Evolutionary conservation across 2,888 invertebrate species (phyloP).

Genomic region (Cheilosia soror): DNA sequence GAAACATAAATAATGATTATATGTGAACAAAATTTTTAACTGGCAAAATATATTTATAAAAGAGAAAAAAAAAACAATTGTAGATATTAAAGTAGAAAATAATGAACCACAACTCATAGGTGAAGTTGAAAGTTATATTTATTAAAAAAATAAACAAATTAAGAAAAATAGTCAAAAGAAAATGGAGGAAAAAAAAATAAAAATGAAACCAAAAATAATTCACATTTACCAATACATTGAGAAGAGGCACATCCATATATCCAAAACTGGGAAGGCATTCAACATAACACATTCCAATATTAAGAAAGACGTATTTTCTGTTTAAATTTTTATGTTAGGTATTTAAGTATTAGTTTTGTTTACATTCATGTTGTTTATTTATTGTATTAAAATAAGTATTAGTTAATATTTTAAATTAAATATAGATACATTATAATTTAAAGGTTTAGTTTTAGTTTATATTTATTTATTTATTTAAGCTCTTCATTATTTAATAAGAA

Average conservation of each 20-base stretch:
- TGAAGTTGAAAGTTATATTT: constrained; percentile 74
- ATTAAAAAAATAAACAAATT: constrained; percentile 11
- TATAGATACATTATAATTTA: constrained; percentile 31
- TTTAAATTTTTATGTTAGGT: constrained; percentile 69
- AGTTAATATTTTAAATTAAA: constrained; percentile 64
- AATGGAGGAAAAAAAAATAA: constrained; percentile 77
- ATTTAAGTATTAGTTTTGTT: constrained; percentile 68
- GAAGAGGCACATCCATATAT: constrained; percentile 79
- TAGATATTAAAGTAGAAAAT: constrained; percentile 5
- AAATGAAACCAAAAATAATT: constrained; percentile 77
- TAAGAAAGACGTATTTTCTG: constrained; percentile 76
- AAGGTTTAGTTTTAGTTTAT: constrained; percentile 17
- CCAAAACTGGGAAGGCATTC: constrained; percentile 78
- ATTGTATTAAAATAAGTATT: constrained; percentile 68
- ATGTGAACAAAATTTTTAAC: constrained; percentile 10
- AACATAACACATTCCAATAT: constrained; percentile 79
- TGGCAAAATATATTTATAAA: constrained; percentile 55
- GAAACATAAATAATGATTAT: constrained; percentile 19
- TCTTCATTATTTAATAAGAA: constrained; percentile 75
- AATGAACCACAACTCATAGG: constrained; percentile 26
- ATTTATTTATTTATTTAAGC: constrained; percentile 57
- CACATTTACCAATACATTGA: constrained; percentile 82
- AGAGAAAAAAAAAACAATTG: constrained; percentile 27
- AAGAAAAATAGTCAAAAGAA: constrained; percentile 1
- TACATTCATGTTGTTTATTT: constrained; percentile 70